A percentile compares a stretch with the other conserved stretches of the same genome.
These are phyloP conservation scores for Penaeus vannamei DNA, from an alignment of 1,140 invertebrate genomes.

Conservation along the genomic window DNA sequence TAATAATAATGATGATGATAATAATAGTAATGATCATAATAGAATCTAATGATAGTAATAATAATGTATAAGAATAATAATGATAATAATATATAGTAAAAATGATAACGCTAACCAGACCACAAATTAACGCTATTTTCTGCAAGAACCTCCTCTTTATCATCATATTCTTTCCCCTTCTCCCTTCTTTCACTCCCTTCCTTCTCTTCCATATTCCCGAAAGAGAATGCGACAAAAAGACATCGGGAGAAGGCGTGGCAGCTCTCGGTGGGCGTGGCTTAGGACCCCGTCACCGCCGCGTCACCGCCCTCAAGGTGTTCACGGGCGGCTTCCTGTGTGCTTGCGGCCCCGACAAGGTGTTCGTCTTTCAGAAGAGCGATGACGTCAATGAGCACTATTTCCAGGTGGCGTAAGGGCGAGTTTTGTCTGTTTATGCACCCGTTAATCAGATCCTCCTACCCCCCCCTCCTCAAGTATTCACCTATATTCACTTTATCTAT, in stretches of 20 bases:
- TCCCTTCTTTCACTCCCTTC: not conserved
- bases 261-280: not conserved
- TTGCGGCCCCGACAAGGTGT: conserved; percentile 67
- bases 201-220: not conserved
- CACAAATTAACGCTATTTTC: not conserved
- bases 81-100: no score
- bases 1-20: no score
- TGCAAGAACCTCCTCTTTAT: not conserved
- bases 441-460: no score
- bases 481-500: no score
- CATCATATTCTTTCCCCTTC: not conserved
- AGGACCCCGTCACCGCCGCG: conserved; percentile 57
- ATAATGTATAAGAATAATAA: no score
- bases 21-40: no score
- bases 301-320: conserved; percentile 61
- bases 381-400: conserved; percentile 65
- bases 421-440: not conserved
- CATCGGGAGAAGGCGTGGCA: conserved; percentile 5
- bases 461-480: no score
- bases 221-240: conserved; percentile 44
- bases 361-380: conserved; percentile 67
- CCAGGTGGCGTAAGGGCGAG: conserved; percentile 42
- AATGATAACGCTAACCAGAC: no score
- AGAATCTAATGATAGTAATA: no score
- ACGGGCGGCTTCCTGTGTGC: conserved; percentile 66